Base-by-base conservation (phyloP, 2,888 invertebrate genomes). In the Nephrotoma flavescens region DNA sequence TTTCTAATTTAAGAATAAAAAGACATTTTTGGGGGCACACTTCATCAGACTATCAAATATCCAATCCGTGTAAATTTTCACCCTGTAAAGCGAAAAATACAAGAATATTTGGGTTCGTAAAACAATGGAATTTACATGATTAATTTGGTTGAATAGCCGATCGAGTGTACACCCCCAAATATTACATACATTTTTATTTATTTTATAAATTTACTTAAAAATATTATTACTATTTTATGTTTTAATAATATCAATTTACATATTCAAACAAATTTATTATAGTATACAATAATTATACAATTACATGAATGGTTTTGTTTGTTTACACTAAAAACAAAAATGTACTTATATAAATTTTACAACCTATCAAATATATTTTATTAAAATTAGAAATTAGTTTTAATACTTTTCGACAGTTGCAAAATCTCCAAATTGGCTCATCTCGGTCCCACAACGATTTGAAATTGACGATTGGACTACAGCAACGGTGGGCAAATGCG, bases 341-440 rank as follows among this genome's bases (percentile, higher is more conserved):
- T 84, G 84, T 84, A 84, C 84, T 84, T 84, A 84, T 84, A 84
- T 42, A 84, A 84, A 84, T 84, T 84, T 42, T 84, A 42, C 42
- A 84, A 84, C 15, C 84, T 84, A 84, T 84, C 71, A 71, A 71
- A 71, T 71, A 71, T 71, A 71, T 71, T 71, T 71, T 71, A 71
- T 71, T 71, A 71, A 71, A 71, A 71, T 31, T 71, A 71, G 9
- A 71, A 31, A 12, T 47, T 47, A 5, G 12, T 71, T 71, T 31
- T 31, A 31, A 31, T 31, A 31, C 2, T 31, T 31, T 31, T 31
- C 31, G 31, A 2, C 31, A 31, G 31, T 31, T 31, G 0, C 2
- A 31, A 31, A 31, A 31, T 31, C 2, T 31, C 2, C 31, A 31
- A 31, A 2, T 31, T 2, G 31, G 1, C 31, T 31, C 31, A 31